phyloP scores from a whole-genome alignment of 2,113 vertebrate genomes.

The Corydoras maculifer region DNA sequence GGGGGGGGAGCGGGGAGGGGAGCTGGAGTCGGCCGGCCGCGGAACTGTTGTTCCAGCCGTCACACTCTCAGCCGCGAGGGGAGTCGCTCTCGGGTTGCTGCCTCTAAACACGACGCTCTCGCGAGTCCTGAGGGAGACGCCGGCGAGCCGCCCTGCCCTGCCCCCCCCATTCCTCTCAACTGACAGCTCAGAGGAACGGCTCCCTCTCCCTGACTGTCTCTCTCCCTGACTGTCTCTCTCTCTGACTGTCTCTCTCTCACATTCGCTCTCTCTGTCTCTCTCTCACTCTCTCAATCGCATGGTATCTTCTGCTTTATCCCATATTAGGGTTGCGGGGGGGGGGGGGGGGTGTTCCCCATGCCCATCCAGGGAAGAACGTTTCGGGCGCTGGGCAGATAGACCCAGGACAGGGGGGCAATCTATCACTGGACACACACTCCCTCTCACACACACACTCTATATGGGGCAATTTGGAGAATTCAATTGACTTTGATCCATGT shows the following conservation, averaged over 20 bases:
- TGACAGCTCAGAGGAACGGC: constrained; percentile 63
- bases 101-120: constrained; percentile 34
- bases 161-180: constrained; percentile 52
- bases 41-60: constrained; percentile 58
- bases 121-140: constrained; percentile 59
- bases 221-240: constrained; percentile 40
- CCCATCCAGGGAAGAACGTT: no score
- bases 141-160: constrained; percentile 59
- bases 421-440: no score
- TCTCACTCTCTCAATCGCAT: no score
- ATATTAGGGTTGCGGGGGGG: no score
- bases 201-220: constrained; percentile 41
- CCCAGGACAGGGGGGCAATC: no score
- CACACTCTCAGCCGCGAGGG: constrained; percentile 52
- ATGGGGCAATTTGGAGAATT: no score
- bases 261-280: no score
- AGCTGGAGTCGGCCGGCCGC: constrained; percentile 54
- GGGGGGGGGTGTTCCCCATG: no score
- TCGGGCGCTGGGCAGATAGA: no score
- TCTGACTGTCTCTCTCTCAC: constrained; percentile 34
- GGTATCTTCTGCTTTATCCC: no score
- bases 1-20: constrained; percentile 1
- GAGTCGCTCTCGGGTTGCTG: constrained; percentile 55
- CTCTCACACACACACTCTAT: no score
- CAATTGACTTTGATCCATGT: no score